phyloP scores from a whole-genome alignment of 2,113 vertebrate genomes.

The Lepisosteus oculatus region DNA sequence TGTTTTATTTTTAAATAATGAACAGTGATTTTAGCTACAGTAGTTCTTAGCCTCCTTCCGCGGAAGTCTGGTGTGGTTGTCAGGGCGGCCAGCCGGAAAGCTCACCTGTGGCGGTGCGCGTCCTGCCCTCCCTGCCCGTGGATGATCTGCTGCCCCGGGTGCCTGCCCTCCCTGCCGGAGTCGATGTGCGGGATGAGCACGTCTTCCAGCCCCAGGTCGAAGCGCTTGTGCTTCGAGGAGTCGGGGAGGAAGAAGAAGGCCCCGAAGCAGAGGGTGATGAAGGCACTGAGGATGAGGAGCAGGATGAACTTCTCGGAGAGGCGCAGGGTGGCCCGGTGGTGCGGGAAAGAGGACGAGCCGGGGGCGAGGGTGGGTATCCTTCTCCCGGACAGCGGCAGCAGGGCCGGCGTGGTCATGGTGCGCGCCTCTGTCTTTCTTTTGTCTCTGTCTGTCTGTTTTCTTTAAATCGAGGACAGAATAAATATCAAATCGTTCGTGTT shows the following conservation, averaged over 20 bases:
- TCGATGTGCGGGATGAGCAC: constrained; percentile 95
- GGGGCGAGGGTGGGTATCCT: constrained; percentile 86
- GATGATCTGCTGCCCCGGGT: constrained; percentile 77
- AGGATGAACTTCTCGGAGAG: constrained; percentile 98
- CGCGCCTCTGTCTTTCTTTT: too few species aligned
- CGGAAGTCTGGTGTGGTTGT: too few species aligned
- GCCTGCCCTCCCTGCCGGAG: constrained; percentile 79
- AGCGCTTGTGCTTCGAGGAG: constrained; percentile 96
- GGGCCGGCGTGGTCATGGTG: constrained; percentile 88
- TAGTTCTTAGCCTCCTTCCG: too few species aligned
- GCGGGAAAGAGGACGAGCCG: constrained; percentile 85
- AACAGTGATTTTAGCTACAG: too few species aligned
- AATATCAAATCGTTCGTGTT: constrained; percentile 41
- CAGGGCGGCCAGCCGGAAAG: too few species aligned
- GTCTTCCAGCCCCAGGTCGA: constrained; percentile 93
- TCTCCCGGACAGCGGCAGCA: constrained; percentile 92
- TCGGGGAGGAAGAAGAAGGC: constrained; percentile 98
- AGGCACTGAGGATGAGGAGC: constrained; percentile 98
- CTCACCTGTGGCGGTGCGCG: constrained; percentile 88
- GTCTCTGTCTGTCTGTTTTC: too few species aligned
- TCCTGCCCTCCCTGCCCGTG: constrained; percentile 86
- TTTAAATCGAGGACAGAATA: too few species aligned
- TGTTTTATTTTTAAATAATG: too few species aligned
- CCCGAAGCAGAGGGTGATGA: constrained; percentile 97
- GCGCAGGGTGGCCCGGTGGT: constrained; percentile 91